These are phyloP conservation scores for Malurus melanocephalus DNA, from an alignment of 2,113 vertebrate species.

Conservation along the genomic window DNA sequence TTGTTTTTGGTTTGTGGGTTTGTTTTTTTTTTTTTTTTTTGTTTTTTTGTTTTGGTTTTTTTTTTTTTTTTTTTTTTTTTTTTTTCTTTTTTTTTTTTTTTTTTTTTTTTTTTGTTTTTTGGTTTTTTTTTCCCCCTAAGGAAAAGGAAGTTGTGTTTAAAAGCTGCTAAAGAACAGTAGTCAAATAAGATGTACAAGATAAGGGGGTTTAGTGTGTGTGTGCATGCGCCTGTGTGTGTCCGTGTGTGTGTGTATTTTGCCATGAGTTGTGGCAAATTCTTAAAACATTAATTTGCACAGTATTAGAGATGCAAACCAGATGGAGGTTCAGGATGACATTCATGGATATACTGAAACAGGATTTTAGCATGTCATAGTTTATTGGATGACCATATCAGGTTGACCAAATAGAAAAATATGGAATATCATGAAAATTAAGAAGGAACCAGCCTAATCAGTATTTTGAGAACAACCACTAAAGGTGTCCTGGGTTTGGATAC, in stretches of 20 bases:
- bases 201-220: neutral
- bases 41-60: neutral
- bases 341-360: neutral
- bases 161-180: neutral
- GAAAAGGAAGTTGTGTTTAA: neutral
- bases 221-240: neutral
- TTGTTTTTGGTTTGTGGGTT: neutral
- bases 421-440: neutral
- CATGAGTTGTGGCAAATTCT: neutral
- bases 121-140: neutral
- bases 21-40: neutral
- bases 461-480: neutral
- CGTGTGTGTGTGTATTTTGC: neutral
- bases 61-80: too few relatives aligned
- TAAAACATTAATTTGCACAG: neutral
- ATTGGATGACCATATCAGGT: neutral
- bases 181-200: neutral
- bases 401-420: neutral
- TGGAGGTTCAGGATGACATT: neutral
- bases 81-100: neutral
- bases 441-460: neutral
- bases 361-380: neutral
- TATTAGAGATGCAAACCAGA: neutral
- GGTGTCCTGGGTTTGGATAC: neutral
- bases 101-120: neutral